Conservation (phyloP, 2,113 vertebrate species). For the Gymnocephalus cernua region DNA sequence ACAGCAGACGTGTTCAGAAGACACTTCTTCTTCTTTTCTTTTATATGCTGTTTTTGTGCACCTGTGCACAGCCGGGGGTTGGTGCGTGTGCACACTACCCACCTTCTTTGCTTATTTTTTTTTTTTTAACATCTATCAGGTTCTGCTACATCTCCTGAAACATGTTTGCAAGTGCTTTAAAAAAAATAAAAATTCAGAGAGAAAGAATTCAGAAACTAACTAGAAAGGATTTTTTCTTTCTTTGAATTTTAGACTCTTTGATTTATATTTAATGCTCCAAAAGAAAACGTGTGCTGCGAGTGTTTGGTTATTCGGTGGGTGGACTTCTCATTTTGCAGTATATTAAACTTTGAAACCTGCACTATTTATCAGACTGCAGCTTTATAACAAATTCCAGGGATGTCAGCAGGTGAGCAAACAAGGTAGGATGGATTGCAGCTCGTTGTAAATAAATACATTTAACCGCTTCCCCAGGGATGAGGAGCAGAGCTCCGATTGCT, state of each 20-base stretch:
- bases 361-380: slow-evolving; percentile 2
- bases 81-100: no score
- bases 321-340: background rate
- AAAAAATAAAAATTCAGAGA: no score
- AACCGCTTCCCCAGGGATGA: background rate
- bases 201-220: background rate
- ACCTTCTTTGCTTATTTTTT: no score
- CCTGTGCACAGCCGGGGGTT: no score
- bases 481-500: background rate
- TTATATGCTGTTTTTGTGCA: background rate
- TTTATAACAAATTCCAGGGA: background rate
- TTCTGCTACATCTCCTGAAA: background rate
- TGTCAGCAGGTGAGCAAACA: slow-evolving; percentile 1
- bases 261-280: slow-evolving; percentile 13
- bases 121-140: background rate
- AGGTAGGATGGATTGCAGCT: background rate
- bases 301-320: background rate
- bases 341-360: background rate
- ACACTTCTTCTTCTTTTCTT: background rate
- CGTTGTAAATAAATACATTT: background rate
- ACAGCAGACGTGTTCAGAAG: background rate
- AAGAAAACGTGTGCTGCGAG: background rate
- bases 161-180: no score
- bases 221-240: background rate
- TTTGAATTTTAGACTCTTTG: background rate